These are phyloP conservation scores for Engystomops pustulosus DNA, from an alignment of 2,113 vertebrate species.

Conservation along the genomic window DNA sequence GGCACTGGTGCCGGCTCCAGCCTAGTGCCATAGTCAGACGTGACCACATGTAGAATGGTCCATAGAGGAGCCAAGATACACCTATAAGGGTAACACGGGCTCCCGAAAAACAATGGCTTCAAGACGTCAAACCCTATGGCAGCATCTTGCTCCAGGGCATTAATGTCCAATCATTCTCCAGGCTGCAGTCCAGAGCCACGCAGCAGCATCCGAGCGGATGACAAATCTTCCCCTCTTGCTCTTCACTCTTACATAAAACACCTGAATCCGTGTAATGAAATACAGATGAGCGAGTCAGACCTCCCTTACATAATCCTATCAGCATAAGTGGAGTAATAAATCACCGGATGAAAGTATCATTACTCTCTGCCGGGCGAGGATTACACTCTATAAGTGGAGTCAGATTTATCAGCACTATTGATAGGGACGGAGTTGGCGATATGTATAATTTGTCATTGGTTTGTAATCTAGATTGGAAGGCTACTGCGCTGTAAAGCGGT, in stretches of 20 bases:
- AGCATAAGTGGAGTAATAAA: background rate
- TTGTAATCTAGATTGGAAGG: too few species aligned
- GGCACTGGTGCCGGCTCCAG: background rate
- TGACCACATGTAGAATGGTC: background rate
- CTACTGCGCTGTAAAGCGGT: too few species aligned
- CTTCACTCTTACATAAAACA: background rate
- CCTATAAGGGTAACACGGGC: background rate
- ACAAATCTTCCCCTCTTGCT: background rate
- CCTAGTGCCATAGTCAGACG: background rate
- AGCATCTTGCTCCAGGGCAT: background rate
- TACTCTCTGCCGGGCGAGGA: background rate
- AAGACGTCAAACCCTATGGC: background rate
- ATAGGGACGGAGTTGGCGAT: background rate
- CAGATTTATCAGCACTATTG: background rate
- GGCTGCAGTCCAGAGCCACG: background rate
- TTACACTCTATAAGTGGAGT: background rate
- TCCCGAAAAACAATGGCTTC: background rate
- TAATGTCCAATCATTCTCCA: constrained; percentile 4
- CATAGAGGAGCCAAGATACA: background rate
- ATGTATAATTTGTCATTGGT: background rate
- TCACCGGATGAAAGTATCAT: background rate
- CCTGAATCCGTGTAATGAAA: constrained; percentile 28
- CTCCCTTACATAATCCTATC: constrained; percentile 26
- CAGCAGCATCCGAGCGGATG: background rate
- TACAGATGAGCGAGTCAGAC: constrained; percentile 21